Evolutionary conservation across 1,140 invertebrate species (phyloP).

Genomic region (Melitaea cinxia): DNA sequence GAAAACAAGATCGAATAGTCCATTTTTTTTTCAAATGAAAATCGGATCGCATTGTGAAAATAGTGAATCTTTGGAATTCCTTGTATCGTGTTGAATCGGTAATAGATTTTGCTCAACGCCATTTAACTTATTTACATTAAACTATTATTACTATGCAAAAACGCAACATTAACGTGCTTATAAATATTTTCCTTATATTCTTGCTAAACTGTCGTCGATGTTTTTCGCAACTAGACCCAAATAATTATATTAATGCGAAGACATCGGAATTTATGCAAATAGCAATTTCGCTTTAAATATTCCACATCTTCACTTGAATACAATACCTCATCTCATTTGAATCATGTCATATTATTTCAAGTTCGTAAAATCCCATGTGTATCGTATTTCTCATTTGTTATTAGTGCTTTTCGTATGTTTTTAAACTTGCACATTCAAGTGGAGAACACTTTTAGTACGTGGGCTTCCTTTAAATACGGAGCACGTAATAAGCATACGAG

Average conservation of each 20-base stretch:
- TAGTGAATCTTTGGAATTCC: neutral
- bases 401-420: neutral
- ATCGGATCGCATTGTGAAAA: neutral
- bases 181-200: conserved; percentile 9
- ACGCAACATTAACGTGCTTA: conserved; percentile 7
- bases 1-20: conserved; percentile 12
- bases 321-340: neutral
- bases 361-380: neutral
- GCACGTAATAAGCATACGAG: neutral
- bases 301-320: neutral
- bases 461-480: neutral
- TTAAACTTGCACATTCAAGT: conserved; percentile 13
- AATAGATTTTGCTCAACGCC: neutral
- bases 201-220: conserved; percentile 10
- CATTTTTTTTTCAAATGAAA: conserved; percentile 8
- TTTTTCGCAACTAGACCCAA: conserved; percentile 9
- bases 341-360: neutral
- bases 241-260: conserved; percentile 14
- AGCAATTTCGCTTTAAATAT: conserved; percentile 12
- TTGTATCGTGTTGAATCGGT: neutral
- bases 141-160: neutral
- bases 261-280: conserved; percentile 13
- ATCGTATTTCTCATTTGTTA: neutral
- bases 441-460: conserved; percentile 11
- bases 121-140: neutral